phyloP scores from a whole-genome alignment of 2,113 vertebrate species.

The Lophotis ruficrista region DNA sequence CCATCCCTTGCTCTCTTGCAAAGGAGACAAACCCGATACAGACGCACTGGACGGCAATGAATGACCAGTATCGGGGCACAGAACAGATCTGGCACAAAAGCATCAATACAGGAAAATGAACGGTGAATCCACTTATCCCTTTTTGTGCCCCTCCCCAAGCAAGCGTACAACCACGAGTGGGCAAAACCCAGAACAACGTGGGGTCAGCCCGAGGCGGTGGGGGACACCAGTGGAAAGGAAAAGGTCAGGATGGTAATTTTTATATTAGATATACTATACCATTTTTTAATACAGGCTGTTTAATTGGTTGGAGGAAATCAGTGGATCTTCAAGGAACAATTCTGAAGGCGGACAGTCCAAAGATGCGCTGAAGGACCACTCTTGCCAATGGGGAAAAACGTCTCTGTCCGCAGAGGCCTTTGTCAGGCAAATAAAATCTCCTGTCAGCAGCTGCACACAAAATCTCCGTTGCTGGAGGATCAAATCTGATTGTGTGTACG shows the following conservation, averaged over 20 bases:
- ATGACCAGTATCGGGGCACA: rapidly evolving
- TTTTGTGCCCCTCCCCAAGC: neutral
- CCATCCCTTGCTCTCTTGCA: neutral
- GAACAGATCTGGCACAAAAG: neutral
- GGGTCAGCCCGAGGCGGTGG: rapidly evolving
- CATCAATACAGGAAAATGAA: rapidly evolving
- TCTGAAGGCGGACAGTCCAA: neutral
- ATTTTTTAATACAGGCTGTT: neutral
- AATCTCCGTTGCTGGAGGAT: neutral
- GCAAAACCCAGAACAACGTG: neutral
- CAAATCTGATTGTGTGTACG: conserved; percentile 1
- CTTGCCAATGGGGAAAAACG: neutral
- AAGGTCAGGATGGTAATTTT: neutral
- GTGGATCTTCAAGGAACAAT: neutral
- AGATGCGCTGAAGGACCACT: neutral
- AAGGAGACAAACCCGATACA: rapidly evolving
- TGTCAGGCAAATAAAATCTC: conserved; percentile 44
- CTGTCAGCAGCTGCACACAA: conserved; percentile 44
- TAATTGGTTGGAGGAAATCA: neutral
- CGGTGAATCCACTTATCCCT: neutral
- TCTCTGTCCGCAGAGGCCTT: neutral
- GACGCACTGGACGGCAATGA: neutral
- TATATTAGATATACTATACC: neutral
- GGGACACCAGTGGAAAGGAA: neutral
- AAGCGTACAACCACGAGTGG: neutral